Evolutionary conservation across 2,888 invertebrate species (phyloP), one percentile per base, ranked within the genome.

Genomic region (Eucera pruinosa): DNA sequence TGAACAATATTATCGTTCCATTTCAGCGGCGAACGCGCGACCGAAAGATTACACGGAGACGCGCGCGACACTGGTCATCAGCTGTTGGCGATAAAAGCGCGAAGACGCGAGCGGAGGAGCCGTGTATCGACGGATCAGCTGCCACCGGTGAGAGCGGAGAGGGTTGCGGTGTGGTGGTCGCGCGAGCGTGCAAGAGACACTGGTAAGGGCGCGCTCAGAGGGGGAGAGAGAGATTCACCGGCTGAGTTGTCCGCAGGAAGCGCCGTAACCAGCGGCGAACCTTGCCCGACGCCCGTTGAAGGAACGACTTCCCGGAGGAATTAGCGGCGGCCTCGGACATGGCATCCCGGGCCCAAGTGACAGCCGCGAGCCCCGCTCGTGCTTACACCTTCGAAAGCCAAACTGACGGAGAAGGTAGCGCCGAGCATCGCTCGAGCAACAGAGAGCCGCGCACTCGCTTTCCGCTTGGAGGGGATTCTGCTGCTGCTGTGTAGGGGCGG

Each of bases 271-370:
- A 90, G 55, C 89, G 66, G 36, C 57, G 66, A 80, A 93, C 90
- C 89, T 93, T 93, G 80, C 92, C 92, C 75, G 93, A 90, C 54
- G 93, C 93, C 83, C 92, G 92, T 80, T 92, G 93, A 71, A 93
- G 89, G 85, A 93, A 90, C 78, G 93, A 92, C 87, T 91, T 92
- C 86, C 89, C 89, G 84, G 89, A 86, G 88, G 88, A 85, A 87
- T 88, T 89, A 82, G 84, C 85, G 72, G 79, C 88, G 83, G 89
- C 89, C 89, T 89, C 91, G 90, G 89, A 89, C 90, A 91, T 91
- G 89, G 87, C 89, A 90, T 91, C 90, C 90, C 91, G 90, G 90
- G 90, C 90, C 87, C 85, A 87, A 91, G 80, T 90, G 89, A 88
- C 82, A 81, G 82, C 81, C 82, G 30, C 60, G 80, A 82, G 84